phyloP scores from a whole-genome alignment of 2,113 vertebrate species.

The Microcebus lehilahytsara region DNA sequence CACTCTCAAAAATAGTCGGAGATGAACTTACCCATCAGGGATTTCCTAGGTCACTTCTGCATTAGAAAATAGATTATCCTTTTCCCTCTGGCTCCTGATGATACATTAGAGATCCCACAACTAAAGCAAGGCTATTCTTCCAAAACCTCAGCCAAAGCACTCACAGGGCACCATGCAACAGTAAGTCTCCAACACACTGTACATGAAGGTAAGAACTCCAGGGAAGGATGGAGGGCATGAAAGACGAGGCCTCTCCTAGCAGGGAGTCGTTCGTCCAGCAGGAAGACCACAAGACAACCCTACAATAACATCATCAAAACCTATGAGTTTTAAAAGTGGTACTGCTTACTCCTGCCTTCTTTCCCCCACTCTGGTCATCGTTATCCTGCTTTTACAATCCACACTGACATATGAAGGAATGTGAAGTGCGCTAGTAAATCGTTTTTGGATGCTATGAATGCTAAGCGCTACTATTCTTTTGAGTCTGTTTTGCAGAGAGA shows the following conservation, averaged over 20 bases:
- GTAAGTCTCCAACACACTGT: neutral
- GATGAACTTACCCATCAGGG: slow-evolving; percentile 59
- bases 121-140: slow-evolving; percentile 32
- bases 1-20: slow-evolving; percentile 63
- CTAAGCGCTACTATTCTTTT: neutral
- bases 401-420: neutral
- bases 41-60: slow-evolving; percentile 67
- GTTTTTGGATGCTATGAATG: neutral
- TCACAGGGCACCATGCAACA: neutral
- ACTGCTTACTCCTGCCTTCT: neutral
- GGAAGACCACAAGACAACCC: neutral
- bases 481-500: neutral
- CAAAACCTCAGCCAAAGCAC: slow-evolving; percentile 54
- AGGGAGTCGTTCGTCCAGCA: neutral
- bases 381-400: neutral
- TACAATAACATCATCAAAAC: neutral
- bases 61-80: slow-evolving; percentile 67
- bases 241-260: neutral
- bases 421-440: neutral
- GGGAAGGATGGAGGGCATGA: neutral
- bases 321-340: neutral
- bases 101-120: slow-evolving; percentile 59
- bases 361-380: neutral
- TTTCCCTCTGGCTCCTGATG: slow-evolving; percentile 5
- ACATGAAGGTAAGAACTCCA: neutral